Percentiles rank a stretch among this genome's conserved stretches.
Evolutionary conservation across 2,888 invertebrate species (phyloP).

Genomic region (Lepas anatifera): DNA sequence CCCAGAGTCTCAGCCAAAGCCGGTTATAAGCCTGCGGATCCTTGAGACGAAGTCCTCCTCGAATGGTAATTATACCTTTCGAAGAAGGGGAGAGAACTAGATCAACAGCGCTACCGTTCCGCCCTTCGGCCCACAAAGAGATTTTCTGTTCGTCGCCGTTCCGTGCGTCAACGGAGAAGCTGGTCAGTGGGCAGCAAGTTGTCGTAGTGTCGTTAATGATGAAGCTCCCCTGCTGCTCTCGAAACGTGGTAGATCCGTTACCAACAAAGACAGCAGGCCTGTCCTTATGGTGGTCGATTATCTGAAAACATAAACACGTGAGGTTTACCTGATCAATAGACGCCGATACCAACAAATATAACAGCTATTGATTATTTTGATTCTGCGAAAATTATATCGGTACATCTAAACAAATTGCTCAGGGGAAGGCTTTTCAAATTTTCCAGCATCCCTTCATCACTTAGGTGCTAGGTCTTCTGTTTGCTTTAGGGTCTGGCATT

Average conservation of each 20-base stretch:
- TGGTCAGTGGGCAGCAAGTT: background rate
- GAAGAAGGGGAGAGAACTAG: background rate
- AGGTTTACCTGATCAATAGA: no score
- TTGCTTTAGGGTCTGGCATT: no score
- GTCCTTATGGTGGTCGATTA: conserved; percentile 9
- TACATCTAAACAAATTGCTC: no score
- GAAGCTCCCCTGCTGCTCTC: conserved; percentile 17
- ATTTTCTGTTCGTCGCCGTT: background rate
- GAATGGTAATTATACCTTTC: no score
- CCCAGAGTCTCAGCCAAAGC: conserved; percentile 18
- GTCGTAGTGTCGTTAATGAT: conserved; percentile 13
- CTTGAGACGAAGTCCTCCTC: background rate
- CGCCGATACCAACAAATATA: no score
- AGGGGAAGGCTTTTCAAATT: no score
- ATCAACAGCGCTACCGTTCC: background rate
- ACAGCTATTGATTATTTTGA: no score
- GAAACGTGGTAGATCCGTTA: conserved; percentile 12
- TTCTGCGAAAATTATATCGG: no score
- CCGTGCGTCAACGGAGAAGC: background rate
- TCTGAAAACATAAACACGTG: no score
- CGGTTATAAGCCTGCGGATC: conserved; percentile 15
- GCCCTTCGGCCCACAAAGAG: background rate
- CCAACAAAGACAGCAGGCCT: conserved; percentile 13
- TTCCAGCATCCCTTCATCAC: no score
- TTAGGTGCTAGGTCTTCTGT: no score